Conservation (phyloP, 2,888 invertebrate species). For the Strigamia transsilvanica region DNA sequence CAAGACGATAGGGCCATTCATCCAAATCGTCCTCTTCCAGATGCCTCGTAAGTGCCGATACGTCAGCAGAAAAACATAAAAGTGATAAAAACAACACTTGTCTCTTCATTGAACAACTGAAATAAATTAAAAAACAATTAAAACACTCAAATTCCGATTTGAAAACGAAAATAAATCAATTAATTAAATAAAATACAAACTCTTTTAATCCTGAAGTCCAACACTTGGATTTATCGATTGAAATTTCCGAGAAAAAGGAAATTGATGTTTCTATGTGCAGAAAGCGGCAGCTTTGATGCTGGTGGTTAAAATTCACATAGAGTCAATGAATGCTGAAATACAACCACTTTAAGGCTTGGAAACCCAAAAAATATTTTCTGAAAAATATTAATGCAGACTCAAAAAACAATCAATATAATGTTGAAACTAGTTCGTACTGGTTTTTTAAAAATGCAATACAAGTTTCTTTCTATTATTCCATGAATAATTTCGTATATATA, state of each 20-base stretch:
- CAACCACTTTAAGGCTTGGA: background rate
- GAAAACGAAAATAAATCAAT: background rate
- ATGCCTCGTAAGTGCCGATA: background rate
- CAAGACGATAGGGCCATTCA: constrained; percentile 53
- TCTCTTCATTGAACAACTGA: constrained; percentile 41
- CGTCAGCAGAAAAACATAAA: constrained; percentile 8
- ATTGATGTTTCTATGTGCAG: constrained; percentile 9
- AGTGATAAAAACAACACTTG: constrained; percentile 1
- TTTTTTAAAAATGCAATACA: no score
- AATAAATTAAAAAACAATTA: background rate
- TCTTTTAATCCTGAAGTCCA: background rate
- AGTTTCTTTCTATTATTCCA: no score
- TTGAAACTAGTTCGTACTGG: no score
- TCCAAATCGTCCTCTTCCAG: background rate
- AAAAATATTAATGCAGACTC: background rate
- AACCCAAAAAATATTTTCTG: background rate
- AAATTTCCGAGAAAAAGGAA: background rate
- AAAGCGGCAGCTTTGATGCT: background rate
- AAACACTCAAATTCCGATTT: background rate
- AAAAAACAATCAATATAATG: no score
- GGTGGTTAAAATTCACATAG: background rate
- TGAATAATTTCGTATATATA: no score
- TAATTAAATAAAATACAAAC: background rate
- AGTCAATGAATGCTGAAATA: background rate
- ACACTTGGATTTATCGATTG: background rate